Evolutionary conservation across 2,888 invertebrate genomes (phyloP).

Genomic region (Hypsopygia costalis): DNA sequence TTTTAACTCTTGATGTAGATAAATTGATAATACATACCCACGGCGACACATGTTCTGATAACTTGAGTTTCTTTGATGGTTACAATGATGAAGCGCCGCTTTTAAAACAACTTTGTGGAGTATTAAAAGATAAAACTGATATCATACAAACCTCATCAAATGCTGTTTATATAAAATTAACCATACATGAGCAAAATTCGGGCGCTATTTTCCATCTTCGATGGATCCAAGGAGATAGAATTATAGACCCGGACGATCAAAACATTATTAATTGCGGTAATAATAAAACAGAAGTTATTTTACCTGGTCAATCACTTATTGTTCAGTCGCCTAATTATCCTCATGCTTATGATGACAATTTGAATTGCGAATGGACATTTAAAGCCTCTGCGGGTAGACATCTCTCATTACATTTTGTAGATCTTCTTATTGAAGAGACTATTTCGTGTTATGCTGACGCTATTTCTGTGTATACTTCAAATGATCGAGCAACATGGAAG

Average conservation of each 20-base stretch:
- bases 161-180: slow-evolving; percentile 80
- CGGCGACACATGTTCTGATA: slow-evolving; percentile 44
- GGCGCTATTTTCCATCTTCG: slow-evolving; percentile 60
- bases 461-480: slow-evolving; percentile 81
- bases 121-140: slow-evolving; percentile 33
- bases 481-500: slow-evolving; percentile 73
- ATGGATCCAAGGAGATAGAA: slow-evolving; percentile 36
- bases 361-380: slow-evolving; percentile 88
- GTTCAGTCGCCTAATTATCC: slow-evolving; percentile 87
- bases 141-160: slow-evolving; percentile 81
- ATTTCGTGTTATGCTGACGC: slow-evolving; percentile 81
- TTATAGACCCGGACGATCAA: slow-evolving; percentile 12
- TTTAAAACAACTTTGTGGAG: slow-evolving; percentile 80
- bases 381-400: slow-evolving; percentile 81
- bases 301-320: slow-evolving; percentile 25
- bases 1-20: slow-evolving; percentile 40
- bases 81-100: slow-evolving; percentile 82
- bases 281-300: slow-evolving; percentile 44
- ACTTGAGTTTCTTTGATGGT: slow-evolving; percentile 86
- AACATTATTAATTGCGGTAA: slow-evolving; percentile 56
- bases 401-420: slow-evolving; percentile 76
- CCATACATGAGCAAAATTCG: slow-evolving; percentile 52
- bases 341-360: slow-evolving; percentile 58
- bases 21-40: slow-evolving; percentile 49
- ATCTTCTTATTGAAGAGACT: slow-evolving; percentile 82